These are phyloP conservation scores for Pomacea canaliculata DNA, from an alignment of 2,888 invertebrate species.

Conservation along the genomic window DNA sequence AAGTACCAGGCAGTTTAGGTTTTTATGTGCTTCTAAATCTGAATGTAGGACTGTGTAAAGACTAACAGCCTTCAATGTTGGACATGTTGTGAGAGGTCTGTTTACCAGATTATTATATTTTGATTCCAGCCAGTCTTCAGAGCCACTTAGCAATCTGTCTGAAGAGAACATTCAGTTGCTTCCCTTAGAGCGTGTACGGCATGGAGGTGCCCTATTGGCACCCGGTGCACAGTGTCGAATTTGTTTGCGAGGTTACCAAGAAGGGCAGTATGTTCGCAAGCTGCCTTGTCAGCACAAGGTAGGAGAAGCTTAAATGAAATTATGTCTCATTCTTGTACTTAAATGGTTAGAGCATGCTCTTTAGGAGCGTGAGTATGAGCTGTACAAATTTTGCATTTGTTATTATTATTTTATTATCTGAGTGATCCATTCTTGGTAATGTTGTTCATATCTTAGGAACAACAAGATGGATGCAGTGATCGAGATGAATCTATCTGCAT, in stretches of 20 bases:
- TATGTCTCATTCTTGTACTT: too few relatives aligned
- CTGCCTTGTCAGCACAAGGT: slow-evolving; percentile 68
- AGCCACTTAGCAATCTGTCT: slow-evolving; percentile 51
- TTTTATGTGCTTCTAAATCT: background rate
- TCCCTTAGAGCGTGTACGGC: slow-evolving; percentile 61
- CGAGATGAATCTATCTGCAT: too few relatives aligned
- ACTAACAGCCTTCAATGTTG: too few relatives aligned
- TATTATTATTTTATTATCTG: too few relatives aligned
- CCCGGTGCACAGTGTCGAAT: slow-evolving; percentile 68
- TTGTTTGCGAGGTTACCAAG: slow-evolving; percentile 63
- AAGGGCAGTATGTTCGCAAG: slow-evolving; percentile 60
- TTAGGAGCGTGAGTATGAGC: too few relatives aligned
- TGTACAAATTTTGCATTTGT: too few relatives aligned
- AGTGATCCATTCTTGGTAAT: too few relatives aligned
- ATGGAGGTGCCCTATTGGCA: slow-evolving; percentile 55
- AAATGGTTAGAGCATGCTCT: too few relatives aligned
- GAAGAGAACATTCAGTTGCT: slow-evolving; percentile 61
- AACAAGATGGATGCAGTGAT: too few relatives aligned
- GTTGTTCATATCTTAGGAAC: too few relatives aligned
- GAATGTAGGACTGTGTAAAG: too few relatives aligned
- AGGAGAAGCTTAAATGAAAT: background rate
- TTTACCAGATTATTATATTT: background rate
- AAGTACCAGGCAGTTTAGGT: background rate
- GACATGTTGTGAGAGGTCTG: too few relatives aligned
- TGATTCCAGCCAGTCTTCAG: background rate